Evolutionary conservation across 1,140 invertebrate genomes (phyloP).

Genomic region (Diorhabda sublineata): DNA sequence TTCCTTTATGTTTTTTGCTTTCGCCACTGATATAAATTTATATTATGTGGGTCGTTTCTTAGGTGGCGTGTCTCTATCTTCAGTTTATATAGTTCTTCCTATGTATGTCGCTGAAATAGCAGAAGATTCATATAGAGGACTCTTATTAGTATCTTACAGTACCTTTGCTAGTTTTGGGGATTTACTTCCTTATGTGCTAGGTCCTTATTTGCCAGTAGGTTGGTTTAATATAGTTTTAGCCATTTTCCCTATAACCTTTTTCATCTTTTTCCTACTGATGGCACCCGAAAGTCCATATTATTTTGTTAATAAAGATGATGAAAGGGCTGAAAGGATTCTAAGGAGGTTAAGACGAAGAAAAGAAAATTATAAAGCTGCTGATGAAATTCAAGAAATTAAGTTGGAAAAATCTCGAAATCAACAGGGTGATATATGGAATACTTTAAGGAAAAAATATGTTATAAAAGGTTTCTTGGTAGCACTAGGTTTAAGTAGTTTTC

Average conservation of each 20-base stretch:
- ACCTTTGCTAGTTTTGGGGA: conserved; percentile 29
- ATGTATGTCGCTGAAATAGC: conserved; percentile 52
- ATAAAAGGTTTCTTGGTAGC: conserved; percentile 52
- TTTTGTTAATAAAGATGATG: conserved; percentile 55
- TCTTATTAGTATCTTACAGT: conserved; percentile 23
- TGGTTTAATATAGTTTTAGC: conserved; percentile 51
- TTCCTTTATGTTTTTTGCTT: conserved; percentile 44
- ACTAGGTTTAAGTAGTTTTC: conserved; percentile 64
- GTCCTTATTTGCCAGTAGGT: conserved; percentile 55
- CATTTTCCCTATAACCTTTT: conserved; percentile 50
- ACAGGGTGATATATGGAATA: conserved; percentile 10
- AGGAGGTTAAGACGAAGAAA: conserved; percentile 2
- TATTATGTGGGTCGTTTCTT: conserved; percentile 45
- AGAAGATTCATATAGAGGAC: conserved; percentile 35
- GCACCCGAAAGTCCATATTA: conserved; percentile 74
- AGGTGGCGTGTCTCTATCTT: conserved; percentile 47
- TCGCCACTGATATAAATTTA: conserved; percentile 40
- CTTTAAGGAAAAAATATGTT: conserved; percentile 13
- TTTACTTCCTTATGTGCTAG: conserved; percentile 52
- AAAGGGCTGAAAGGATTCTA: conserved; percentile 51
- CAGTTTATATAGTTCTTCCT: conserved; percentile 49
- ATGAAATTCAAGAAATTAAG: conserved; percentile 17
- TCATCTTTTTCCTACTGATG: conserved; percentile 48
- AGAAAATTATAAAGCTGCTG: not conserved
- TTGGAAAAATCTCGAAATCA: conserved; percentile 8